These are phyloP conservation scores for Polydesmus complanatus DNA, from an alignment of 2,888 invertebrate genomes.

Conservation along the genomic window DNA sequence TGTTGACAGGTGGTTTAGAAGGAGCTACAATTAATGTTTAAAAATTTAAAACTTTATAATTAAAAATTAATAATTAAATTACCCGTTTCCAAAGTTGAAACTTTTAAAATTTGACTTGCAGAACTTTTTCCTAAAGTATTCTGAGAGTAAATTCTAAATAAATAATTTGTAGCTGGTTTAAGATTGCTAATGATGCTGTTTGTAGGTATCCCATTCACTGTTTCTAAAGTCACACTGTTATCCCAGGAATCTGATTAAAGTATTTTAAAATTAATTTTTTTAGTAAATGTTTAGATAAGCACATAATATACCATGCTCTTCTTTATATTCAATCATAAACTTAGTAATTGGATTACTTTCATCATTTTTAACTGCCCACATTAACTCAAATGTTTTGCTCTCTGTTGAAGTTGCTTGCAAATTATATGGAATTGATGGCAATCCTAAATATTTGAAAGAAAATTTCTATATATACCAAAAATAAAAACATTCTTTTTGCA, in stretches of 20 bases:
- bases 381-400: constrained; percentile 10
- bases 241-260: constrained; percentile 11
- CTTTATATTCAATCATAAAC: constrained; percentile 17
- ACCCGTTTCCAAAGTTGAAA: constrained; percentile 87
- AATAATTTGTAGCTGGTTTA: constrained; percentile 80
- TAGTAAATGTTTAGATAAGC: neutral
- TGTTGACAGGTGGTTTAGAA: neutral
- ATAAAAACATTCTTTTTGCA: neutral
- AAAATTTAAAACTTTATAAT: too few relatives aligned
- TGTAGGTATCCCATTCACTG: constrained; percentile 15
- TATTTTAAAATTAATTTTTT: neutral
- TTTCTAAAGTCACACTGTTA: constrained; percentile 4
- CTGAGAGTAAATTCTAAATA: constrained; percentile 81
- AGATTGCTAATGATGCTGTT: constrained; percentile 40
- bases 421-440: constrained; percentile 4
- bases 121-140: constrained; percentile 83
- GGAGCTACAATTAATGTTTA: constrained; percentile 2
- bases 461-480: neutral
- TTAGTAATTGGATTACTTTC: constrained; percentile 14
- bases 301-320: neutral
- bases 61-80: constrained; percentile 19
- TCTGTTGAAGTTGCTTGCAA: neutral
- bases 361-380: constrained; percentile 11
- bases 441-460: constrained; percentile 3
- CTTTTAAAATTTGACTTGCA: constrained; percentile 80